A percentile compares a stretch with the other conserved stretches of the same genome.
Evolutionary conservation across 2,888 invertebrate genomes (phyloP).

Genomic region (Maniola hyperantus): DNA sequence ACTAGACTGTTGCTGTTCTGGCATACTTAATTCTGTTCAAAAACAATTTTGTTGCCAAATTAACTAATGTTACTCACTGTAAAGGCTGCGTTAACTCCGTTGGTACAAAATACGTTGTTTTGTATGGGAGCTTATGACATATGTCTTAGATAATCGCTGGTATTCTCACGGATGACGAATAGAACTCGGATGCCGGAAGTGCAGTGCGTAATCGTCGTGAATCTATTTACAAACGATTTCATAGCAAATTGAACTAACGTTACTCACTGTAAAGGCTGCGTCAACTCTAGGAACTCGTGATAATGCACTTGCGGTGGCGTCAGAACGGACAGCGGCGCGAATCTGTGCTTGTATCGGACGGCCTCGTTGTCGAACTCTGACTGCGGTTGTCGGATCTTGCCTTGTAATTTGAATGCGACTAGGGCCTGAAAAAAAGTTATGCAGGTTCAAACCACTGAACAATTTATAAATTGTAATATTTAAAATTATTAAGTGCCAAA

Average conservation of each 20-base stretch:
- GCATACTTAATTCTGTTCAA: background rate
- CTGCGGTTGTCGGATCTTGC: constrained; percentile 92
- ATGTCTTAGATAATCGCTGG: too few species aligned
- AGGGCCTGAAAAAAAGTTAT: constrained; percentile 87
- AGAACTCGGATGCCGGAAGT: too few species aligned
- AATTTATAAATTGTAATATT: too few species aligned
- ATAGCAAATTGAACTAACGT: background rate
- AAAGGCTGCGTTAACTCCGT: constrained; percentile 79
- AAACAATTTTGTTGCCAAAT: background rate
- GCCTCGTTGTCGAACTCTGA: constrained; percentile 96
- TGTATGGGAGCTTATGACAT: too few species aligned
- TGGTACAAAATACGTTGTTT: too few species aligned
- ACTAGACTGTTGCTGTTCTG: too few species aligned
- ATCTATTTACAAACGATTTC: too few species aligned
- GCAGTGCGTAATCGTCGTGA: too few species aligned
- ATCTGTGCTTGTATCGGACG: constrained; percentile 96
- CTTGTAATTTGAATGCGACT: constrained; percentile 93
- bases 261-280: constrained; percentile 84
- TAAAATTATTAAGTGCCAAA: too few species aligned
- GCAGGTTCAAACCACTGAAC: too few species aligned
- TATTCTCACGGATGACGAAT: too few species aligned
- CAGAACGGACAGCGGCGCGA: constrained; percentile 93
- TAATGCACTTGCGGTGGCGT: constrained; percentile 96
- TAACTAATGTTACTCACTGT: constrained; percentile 72
- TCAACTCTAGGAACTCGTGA: constrained; percentile 93